A percentile compares a stretch with the other conserved stretches of the same genome.
Conservation (phyloP, 2,113 vertebrate species). For the Corythaeola cristata region DNA sequence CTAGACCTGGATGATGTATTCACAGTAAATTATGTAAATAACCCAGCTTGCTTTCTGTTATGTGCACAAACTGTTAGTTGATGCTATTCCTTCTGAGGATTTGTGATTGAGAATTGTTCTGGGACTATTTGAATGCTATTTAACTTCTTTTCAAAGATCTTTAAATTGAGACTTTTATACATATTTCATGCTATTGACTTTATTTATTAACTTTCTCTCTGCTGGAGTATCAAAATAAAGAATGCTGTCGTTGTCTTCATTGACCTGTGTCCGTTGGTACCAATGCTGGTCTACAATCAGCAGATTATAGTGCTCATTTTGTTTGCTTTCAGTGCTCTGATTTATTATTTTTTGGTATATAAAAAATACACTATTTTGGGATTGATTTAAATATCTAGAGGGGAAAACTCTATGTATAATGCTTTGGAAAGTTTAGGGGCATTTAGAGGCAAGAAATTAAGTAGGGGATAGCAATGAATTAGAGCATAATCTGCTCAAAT, state of each 20-base stretch:
- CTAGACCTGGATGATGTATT: neutral
- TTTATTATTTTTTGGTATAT: neutral
- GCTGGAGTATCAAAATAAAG: neutral
- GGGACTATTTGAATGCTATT: neutral
- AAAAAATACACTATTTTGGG: neutral
- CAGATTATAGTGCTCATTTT: neutral
- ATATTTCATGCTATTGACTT: neutral
- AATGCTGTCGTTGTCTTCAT: neutral
- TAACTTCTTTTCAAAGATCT: neutral
- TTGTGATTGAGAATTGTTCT: neutral
- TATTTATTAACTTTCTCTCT: neutral
- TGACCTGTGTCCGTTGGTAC: neutral
- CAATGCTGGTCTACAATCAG: neutral
- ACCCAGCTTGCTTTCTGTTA: neutral
- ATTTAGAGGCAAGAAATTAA: neutral
- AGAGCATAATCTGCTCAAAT: neutral
- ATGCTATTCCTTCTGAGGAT: neutral
- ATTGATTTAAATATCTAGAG: neutral
- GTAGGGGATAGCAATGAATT: neutral
- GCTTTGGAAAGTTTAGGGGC: neutral
- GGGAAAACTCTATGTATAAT: neutral
- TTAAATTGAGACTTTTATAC: neutral
- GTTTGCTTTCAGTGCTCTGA: neutral
- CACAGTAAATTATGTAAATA: neutral
- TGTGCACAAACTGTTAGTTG: neutral